A percentile compares a stretch with the other conserved stretches of the same genome.
These are phyloP conservation scores for Oceanodroma leucorhoa DNA, from an alignment of 2,797 vertebrate species.

Conservation along the genomic window DNA sequence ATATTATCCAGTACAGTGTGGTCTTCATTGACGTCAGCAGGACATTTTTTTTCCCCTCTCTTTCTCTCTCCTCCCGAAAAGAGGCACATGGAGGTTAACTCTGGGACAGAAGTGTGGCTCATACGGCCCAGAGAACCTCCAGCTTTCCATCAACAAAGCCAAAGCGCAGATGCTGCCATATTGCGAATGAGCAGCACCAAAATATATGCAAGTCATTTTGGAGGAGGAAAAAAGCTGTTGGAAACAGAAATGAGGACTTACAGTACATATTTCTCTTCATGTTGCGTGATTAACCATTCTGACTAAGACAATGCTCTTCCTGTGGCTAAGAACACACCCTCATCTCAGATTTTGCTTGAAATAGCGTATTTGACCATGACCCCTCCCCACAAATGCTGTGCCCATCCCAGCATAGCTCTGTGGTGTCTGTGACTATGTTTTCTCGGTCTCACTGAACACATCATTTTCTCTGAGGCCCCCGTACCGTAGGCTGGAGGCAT, in stretches of 20 bases:
- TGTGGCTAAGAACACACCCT: constrained; percentile 60
- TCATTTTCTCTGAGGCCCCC: not conserved
- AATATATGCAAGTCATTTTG: constrained; percentile 47
- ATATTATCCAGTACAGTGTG: constrained; percentile 79
- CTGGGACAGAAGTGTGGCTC: constrained; percentile 41
- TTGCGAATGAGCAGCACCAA: constrained; percentile 22
- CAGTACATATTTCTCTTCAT: not conserved
- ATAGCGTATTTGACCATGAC: constrained; percentile 2
- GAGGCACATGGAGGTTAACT: constrained; percentile 19
- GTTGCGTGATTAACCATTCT: constrained; percentile 45
- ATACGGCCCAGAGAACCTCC: constrained; percentile 13
- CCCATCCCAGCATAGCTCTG: not conserved
- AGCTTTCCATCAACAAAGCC: constrained; percentile 25
- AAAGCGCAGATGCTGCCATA: not conserved
- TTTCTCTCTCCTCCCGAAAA: constrained; percentile 48
- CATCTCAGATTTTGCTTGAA: constrained; percentile 54
- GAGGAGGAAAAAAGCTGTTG: constrained; percentile 31
- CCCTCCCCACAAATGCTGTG: not conserved
- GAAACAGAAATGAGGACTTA: constrained; percentile 38
- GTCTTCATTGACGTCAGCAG: constrained; percentile 78
- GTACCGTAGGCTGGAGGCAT: not conserved
- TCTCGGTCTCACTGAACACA: not conserved
- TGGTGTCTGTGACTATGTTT: constrained; percentile 1
- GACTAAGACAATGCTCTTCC: constrained; percentile 64
- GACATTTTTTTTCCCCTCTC: not conserved